Percentiles rank a stretch among this genome's conserved stretches.
phyloP scores from a whole-genome alignment of 2,888 invertebrate genomes.

The Liposcelis brunnea region DNA sequence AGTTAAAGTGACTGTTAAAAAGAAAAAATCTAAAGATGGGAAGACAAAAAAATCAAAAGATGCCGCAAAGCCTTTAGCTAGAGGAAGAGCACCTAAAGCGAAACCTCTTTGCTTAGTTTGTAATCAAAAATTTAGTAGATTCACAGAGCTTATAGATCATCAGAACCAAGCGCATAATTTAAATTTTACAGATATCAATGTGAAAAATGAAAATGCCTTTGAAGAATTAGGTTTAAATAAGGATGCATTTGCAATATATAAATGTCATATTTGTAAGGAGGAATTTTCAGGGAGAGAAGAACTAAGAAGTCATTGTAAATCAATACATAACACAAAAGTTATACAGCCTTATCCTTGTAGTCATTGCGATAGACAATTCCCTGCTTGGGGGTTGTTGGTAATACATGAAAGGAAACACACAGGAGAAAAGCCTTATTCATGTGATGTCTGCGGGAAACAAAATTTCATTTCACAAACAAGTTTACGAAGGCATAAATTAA shows the following conservation, averaged over 20 bases:
- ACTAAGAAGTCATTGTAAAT: slow-evolving; percentile 1
- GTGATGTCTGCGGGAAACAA: slow-evolving; percentile 51
- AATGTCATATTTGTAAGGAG: slow-evolving; percentile 5
- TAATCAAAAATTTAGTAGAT: slow-evolving; percentile 1
- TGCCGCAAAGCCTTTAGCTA: neutral
- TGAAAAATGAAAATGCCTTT: neutral
- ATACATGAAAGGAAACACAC: slow-evolving; percentile 55
- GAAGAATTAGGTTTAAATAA: neutral
- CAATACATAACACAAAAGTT: neutral
- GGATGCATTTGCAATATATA: slow-evolving; percentile 4
- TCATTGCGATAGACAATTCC: slow-evolving; percentile 6
- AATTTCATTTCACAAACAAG: slow-evolving; percentile 1
- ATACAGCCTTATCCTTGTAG: slow-evolving; percentile 2
- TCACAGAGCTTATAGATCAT: neutral
- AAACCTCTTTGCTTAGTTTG: slow-evolving; percentile 3
- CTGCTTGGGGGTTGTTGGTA: slow-evolving; percentile 15
- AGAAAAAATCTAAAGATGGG: no score
- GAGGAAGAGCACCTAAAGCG: neutral
- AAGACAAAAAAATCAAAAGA: no score
- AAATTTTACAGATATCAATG: neutral
- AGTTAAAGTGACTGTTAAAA: no score
- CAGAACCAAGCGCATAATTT: neutral
- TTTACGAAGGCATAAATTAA: slow-evolving; percentile 3
- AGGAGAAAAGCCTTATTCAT: slow-evolving; percentile 51
- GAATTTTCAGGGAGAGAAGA: slow-evolving; percentile 2